phyloP scores from a whole-genome alignment of 2,797 vertebrate species.

The Ptychobarbus kaznakovi region DNA sequence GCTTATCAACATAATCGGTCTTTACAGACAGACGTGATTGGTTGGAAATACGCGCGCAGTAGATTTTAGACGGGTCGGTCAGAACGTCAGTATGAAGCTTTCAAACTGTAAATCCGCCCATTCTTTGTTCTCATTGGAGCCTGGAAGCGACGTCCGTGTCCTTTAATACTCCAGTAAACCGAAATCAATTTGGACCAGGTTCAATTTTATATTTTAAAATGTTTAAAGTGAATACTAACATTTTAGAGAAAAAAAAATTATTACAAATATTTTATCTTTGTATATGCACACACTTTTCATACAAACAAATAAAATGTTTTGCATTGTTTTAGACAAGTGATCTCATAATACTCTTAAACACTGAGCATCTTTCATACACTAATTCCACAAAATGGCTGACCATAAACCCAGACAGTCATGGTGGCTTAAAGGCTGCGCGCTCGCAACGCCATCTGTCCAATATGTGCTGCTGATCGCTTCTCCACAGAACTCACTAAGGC shows the following conservation, averaged over 20 bases:
- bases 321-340: not conserved
- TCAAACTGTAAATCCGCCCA: constrained; percentile 56
- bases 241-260: not conserved
- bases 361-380: constrained; percentile 36
- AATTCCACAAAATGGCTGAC: constrained; percentile 67
- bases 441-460: constrained; percentile 61
- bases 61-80: constrained; percentile 63
- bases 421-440: constrained; percentile 55
- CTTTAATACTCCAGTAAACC: constrained; percentile 49
- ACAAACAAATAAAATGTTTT: not conserved
- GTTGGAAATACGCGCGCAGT: constrained; percentile 71
- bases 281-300: no score
- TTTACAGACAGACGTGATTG: constrained; percentile 59
- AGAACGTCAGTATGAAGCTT: constrained; percentile 61
- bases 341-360: constrained; percentile 38
- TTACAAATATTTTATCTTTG: not conserved
- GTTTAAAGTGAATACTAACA: not conserved
- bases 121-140: constrained; percentile 65
- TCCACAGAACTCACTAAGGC: constrained; percentile 23
- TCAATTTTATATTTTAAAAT: constrained; percentile 11
- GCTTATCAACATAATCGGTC: constrained; percentile 66
- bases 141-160: constrained; percentile 45
- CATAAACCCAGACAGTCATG: constrained; percentile 54
- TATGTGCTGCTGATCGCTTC: constrained; percentile 47
- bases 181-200: constrained; percentile 43